Conservation (phyloP, 1,140 invertebrate genomes). For the Drosophila mojavensis region DNA sequence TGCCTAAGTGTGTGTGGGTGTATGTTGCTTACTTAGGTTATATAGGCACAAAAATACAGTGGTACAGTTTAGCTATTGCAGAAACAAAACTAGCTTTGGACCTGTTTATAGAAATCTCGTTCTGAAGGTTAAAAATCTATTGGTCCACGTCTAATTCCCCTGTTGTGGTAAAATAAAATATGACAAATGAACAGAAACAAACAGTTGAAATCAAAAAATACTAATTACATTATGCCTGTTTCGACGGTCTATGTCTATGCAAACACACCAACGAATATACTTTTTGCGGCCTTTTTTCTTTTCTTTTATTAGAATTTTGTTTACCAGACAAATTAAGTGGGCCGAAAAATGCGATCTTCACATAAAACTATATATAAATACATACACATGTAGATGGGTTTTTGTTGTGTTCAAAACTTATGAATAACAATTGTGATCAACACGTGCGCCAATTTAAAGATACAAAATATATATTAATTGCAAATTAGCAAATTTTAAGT, state of each 20-base stretch:
- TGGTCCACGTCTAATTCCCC: neutral
- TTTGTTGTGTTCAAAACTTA: conserved; percentile 13
- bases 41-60: conserved; percentile 18
- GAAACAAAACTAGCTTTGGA: conserved; percentile 20
- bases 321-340: conserved; percentile 32
- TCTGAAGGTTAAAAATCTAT: conserved; percentile 43
- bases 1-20: too few relatives aligned
- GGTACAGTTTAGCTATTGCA: conserved; percentile 54
- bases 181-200: conserved; percentile 15
- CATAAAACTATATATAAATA: neutral
- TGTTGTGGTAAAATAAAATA: neutral
- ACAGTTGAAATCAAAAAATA: neutral
- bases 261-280: conserved; percentile 13
- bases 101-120: conserved; percentile 20
- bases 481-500: conserved; percentile 34
- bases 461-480: conserved; percentile 2
- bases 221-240: conserved; percentile 37
- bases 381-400: conserved; percentile 12
- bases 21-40: conserved; percentile 14
- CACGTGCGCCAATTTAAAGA: conserved; percentile 21
- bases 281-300: conserved; percentile 1
- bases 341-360: neutral
- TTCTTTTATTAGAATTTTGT: conserved; percentile 11
- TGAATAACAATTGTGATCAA: conserved; percentile 9
- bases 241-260: neutral